Base-by-base conservation (phyloP, 2,113 vertebrate species). In the Meleagris gallopavo region DNA sequence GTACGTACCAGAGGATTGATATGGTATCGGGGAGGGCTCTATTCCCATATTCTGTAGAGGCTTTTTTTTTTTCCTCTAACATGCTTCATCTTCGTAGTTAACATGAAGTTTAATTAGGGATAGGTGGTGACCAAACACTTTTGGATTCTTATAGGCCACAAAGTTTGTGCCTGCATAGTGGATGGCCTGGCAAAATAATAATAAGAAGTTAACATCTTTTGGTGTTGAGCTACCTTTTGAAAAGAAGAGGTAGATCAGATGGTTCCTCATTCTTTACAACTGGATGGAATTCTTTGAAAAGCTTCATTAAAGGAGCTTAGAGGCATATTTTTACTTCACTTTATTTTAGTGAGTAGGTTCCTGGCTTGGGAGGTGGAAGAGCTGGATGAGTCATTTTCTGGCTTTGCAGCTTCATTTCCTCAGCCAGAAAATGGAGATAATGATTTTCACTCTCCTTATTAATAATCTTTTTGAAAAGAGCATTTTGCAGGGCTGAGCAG, bases 391-490 rank as follows among this genome's bases (percentile, higher is more conserved):
- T 82, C 61, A 38, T 52, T 78, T 84, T 38, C n/a, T 67, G 65
- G 57, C 83, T 91, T 67, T 76, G 41, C 80, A 85, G 55, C 62
- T 94, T 74, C 14, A n/a, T 90, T 93, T 94, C 34, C 79, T 86
- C 62, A 84, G 43, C 38, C 41, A 60, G 83, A 79, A 93, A 89
- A 82, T 21, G 18, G 73, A 84, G 87, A 48, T 81, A 62, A 84
- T 82, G 80, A 62, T 87, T 91, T 89, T 27, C 25, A 60, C n/a
- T 70, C 45, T 54, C 48, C 32, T 86, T 86, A 46, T 32, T 62
- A 54, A 32, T 40, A 80, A 73, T 71, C 45, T 48, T 52, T 30
- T 45, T 80, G 67, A 81, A 89, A 75, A 57, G 22, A 77, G 40
- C 7, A 2, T 66, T 86, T 86, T 80, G 36, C 45, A 75, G 74